phyloP scores from a whole-genome alignment of 1,140 invertebrate species.

The Cyclina sinensis region DNA sequence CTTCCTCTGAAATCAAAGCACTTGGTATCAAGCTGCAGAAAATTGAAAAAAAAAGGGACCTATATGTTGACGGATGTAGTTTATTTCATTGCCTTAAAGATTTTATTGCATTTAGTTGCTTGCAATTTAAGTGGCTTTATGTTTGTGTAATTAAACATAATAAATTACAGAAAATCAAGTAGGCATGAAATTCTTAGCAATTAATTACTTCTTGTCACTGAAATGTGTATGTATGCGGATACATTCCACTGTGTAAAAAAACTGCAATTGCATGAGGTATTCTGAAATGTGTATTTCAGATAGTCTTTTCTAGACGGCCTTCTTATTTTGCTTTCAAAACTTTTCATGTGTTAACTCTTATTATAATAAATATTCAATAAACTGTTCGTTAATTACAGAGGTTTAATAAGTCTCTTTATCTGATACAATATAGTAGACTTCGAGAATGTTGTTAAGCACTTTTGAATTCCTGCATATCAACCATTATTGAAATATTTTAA shows the following conservation, averaged over 20 bases:
- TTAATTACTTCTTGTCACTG: slow-evolving; percentile 14
- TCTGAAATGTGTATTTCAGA: not conserved
- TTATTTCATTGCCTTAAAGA: not conserved
- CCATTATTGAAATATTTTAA: no score
- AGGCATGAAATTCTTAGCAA: slow-evolving; percentile 41
- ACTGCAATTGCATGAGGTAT: not conserved
- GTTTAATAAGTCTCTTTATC: no score
- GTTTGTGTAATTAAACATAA: not conserved
- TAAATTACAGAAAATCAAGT: not conserved
- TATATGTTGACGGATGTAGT: not conserved
- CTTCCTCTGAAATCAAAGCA: not conserved
- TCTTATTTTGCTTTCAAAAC: no score
- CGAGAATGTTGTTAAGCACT: no score
- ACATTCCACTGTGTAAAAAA: not conserved
- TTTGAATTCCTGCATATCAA: no score
- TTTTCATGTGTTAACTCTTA: no score
- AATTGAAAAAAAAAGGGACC: no score
- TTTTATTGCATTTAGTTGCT: no score
- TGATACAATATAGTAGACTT: no score
- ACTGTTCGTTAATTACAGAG: no score
- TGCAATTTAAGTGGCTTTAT: not conserved
- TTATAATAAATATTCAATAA: no score
- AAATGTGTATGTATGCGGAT: not conserved
- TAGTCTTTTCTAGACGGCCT: no score
- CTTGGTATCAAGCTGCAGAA: not conserved